Evolutionary conservation across 2,797 vertebrate genomes (phyloP).

Genomic region (Sebastes jordani): DNA sequence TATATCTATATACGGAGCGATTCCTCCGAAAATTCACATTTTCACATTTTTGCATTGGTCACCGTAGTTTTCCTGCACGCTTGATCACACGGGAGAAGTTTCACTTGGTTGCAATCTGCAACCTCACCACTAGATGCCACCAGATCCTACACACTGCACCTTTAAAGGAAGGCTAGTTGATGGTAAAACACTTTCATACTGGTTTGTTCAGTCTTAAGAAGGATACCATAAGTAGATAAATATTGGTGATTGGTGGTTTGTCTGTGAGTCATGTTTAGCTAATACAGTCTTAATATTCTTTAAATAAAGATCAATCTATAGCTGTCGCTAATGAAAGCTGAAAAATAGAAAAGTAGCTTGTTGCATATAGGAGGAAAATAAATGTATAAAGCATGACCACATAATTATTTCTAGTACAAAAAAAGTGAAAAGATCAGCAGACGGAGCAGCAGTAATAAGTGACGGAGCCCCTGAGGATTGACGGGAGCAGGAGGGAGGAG

Average conservation of each 20-base stretch:
- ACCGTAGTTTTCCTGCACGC: no score
- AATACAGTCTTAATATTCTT: background rate
- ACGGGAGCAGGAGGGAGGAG: slow-evolving; percentile 4
- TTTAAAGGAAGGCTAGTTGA: background rate
- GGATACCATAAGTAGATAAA: background rate
- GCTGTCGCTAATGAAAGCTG: background rate
- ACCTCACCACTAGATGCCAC: no score
- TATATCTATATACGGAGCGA: no score
- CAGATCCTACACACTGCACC: no score
- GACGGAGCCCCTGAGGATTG: background rate
- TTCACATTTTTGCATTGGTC: no score
- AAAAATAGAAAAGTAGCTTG: background rate
- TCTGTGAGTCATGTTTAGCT: background rate
- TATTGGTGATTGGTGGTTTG: background rate
- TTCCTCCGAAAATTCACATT: accelerated
- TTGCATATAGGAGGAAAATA: background rate
- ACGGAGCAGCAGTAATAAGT: background rate
- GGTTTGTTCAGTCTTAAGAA: background rate
- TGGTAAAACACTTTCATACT: background rate
- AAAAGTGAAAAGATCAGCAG: background rate
- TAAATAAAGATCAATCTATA: background rate
- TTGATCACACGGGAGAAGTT: no score
- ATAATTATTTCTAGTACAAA: background rate
- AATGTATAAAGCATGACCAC: background rate
- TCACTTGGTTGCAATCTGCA: no score